Evolutionary conservation across 2,113 vertebrate genomes (phyloP), one percentile per base, ranked within the genome.

Genomic region (Genyomyrus donnyi): DNA sequence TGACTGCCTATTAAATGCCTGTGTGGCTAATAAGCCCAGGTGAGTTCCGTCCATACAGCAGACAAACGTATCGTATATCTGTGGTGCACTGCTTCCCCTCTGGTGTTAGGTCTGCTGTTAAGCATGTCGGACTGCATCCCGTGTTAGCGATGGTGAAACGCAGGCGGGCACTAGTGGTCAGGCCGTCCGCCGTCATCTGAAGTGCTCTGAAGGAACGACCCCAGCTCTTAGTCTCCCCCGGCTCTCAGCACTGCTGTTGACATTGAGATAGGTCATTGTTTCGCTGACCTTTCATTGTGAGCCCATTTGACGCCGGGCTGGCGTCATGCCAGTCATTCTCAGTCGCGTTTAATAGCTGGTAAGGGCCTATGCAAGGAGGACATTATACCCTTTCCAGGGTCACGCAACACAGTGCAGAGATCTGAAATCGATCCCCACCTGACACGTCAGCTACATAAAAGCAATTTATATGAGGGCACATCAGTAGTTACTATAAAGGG

Each of bases 321-420:
- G 93, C 93, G 94, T 93, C 92, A 92, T 92, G 35, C 91, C 90
- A 90, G 88, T 91, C 91, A 87, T 88, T 91, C 93, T 92, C 92
- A 94, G 89, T 90, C 93, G 90, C 90, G 90, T 93, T 89, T 89
- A 89, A 88, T 90, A 92, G 92, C 90, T 48, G 50, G 56, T 13
- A 48, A 66, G 17, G 83, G 70, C 80, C 87, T 91, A 90, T 58
- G 88, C 89, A 90, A 93, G 91, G 92, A 90, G 90, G 92, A 92
- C 93, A 93, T 95, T 94, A 94, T 94, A 90, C 35, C 91, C 88
- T 49, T 92, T 94, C 93, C 31, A 89, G 91, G 92, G 91, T 93
- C 91, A 87, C 85, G 88, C 90, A 91, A 92, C 92, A 90, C 90
- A 49, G 92, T 83, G 88, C 85, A 13, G 88, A 87, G 91, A 91